Evolutionary conservation across 2,888 invertebrate species (phyloP).

Genomic region (Anaspis maculata): DNA sequence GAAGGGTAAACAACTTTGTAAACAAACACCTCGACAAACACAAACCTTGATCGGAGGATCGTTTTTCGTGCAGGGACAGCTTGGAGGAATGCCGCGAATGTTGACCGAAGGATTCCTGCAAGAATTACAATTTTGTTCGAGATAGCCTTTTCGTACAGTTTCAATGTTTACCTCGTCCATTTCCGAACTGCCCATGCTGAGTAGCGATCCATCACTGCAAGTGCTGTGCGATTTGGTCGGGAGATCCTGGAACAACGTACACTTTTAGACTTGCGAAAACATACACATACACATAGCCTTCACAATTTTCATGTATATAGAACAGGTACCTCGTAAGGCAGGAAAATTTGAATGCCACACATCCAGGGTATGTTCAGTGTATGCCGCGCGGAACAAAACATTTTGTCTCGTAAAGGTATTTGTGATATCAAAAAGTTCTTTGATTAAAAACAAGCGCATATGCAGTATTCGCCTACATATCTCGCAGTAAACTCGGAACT

Average conservation of each 20-base stretch:
- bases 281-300: no score
- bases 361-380: constrained; percentile 24
- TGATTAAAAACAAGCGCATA: neutral
- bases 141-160: neutral
- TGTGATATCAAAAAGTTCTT: no score
- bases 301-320: neutral
- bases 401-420: no score
- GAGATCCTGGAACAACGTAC: constrained; percentile 39
- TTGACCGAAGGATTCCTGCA: constrained; percentile 41
- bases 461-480: constrained; percentile 6
- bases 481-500: constrained; percentile 8
- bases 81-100: constrained; percentile 42
- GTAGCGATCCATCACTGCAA: constrained; percentile 67
- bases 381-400: constrained; percentile 20
- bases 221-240: constrained; percentile 44
- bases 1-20: no score
- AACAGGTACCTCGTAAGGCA: constrained; percentile 14
- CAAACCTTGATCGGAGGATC: constrained; percentile 26
- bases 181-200: constrained; percentile 74
- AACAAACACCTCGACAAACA: no score
- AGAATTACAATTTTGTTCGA: no score
- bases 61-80: constrained; percentile 40
- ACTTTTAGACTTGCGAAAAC: no score
- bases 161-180: constrained; percentile 62
- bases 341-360: constrained; percentile 26